Evolutionary conservation across 2,888 invertebrate genomes (phyloP).

Genomic region (Sphaerophoria taeniata): DNA sequence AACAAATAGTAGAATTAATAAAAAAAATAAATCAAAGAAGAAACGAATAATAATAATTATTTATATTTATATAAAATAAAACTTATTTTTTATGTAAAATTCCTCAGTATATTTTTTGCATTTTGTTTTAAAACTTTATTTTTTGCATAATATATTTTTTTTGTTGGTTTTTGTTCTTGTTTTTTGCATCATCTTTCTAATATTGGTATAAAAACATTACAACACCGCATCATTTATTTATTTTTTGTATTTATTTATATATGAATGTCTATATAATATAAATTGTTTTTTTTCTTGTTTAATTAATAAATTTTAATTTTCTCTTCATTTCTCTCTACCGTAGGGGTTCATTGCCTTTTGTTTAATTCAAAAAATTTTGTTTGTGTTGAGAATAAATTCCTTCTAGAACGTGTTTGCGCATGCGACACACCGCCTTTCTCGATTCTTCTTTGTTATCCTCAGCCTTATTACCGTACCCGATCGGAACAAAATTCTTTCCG

Average conservation of each 20-base stretch:
- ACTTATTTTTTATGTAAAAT: conserved; percentile 73
- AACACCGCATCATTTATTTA: conserved; percentile 67
- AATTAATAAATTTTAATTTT: conserved; percentile 65
- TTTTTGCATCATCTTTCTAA: conserved; percentile 74
- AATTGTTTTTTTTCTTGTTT: conserved; percentile 43
- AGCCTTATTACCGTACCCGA: too few species aligned
- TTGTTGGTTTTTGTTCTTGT: not conserved
- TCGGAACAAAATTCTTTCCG: too few species aligned
- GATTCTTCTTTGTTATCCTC: not conserved
- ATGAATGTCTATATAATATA: conserved; percentile 51
- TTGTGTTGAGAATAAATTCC: conserved; percentile 36
- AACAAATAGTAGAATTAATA: conserved; percentile 69
- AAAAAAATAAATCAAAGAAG: conserved; percentile 60
- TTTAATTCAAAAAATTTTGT: not conserved
- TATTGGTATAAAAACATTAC: conserved; percentile 75
- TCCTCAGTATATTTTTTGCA: conserved; percentile 69
- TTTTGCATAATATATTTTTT: conserved; percentile 38
- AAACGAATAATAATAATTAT: conserved; percentile 55
- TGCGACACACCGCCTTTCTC: conserved; percentile 51
- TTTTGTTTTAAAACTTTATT: conserved; percentile 54
- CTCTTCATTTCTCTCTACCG: conserved; percentile 45
- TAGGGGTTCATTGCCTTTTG: conserved; percentile 67
- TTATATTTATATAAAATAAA: conserved; percentile 68
- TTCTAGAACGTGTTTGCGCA: conserved; percentile 20
- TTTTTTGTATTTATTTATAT: conserved; percentile 38